A percentile compares a stretch with the other conserved stretches of the same genome.
Evolutionary conservation across 1,140 invertebrate genomes (phyloP).

Genomic region (Adelges cooleyi): DNA sequence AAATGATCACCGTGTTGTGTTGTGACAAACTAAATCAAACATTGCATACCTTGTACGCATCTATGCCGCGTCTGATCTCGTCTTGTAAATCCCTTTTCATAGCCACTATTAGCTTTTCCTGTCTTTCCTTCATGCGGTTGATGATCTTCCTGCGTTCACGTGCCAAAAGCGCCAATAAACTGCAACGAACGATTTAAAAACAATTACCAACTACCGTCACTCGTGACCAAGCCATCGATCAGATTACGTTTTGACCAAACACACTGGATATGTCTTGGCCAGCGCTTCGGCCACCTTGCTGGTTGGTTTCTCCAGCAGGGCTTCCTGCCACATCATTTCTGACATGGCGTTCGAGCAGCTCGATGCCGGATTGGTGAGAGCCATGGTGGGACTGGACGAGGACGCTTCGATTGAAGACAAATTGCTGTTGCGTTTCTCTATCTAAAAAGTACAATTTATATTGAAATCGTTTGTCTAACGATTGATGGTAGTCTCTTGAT

Average conservation of each 20-base stretch:
- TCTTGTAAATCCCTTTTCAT: conserved; percentile 2
- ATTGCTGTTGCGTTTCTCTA: not conserved
- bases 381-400: not conserved
- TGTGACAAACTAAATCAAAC: not conserved
- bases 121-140: not conserved
- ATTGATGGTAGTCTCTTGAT: too few relatives aligned
- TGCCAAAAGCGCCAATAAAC: conserved; percentile 7
- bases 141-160: conserved; percentile 8
- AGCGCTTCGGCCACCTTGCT: not conserved
- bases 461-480: too few relatives aligned
- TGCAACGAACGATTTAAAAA: not conserved
- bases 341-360: not conserved
- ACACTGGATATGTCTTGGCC: conserved; percentile 2
- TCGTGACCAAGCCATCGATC: not conserved
- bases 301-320: conserved; percentile 1
- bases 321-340: conserved; percentile 17
- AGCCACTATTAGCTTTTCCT: not conserved
- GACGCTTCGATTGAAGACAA: not conserved
- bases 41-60: not conserved
- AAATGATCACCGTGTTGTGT: not conserved
- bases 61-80: not conserved
- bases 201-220: not conserved
- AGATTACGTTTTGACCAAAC: conserved; percentile 11
- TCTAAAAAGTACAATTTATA: not conserved
- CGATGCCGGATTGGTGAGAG: not conserved